These are phyloP conservation scores for Chrysopilus asiliformis DNA, from an alignment of 2,888 invertebrate species.

Conservation along the genomic window DNA sequence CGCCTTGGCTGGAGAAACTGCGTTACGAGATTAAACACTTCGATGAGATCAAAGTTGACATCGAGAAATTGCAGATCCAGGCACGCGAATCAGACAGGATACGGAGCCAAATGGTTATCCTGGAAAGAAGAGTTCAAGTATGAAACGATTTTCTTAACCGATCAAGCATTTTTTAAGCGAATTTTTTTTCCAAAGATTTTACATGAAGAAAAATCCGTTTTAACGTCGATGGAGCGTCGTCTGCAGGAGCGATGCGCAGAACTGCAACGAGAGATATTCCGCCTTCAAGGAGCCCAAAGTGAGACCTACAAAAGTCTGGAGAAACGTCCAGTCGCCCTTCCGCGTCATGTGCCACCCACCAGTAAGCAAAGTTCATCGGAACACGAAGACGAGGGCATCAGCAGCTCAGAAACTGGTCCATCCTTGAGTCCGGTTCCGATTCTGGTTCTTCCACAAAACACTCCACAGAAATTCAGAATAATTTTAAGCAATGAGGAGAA, in stretches of 20 bases:
- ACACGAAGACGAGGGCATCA: conserved; percentile 79
- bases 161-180: background rate
- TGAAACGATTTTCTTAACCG: conserved; percentile 6
- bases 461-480: conserved; percentile 40
- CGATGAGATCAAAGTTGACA: conserved; percentile 64
- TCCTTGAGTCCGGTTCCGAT: conserved; percentile 57
- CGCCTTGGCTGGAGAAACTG: conserved; percentile 48
- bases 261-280: conserved; percentile 53
- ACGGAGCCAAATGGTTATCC: conserved; percentile 50
- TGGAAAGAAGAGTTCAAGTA: conserved; percentile 61
- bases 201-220: conserved; percentile 63
- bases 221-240: conserved; percentile 58
- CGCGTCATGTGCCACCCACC: conserved; percentile 28
- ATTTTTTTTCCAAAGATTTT: conserved; percentile 41
- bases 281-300: conserved; percentile 38
- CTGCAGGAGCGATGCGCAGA: conserved; percentile 64
- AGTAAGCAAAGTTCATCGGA: conserved; percentile 49
- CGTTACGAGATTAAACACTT: conserved; percentile 60
- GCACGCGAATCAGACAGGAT: conserved; percentile 58
- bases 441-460: conserved; percentile 36
- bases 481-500: conserved; percentile 8
- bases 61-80: conserved; percentile 57
- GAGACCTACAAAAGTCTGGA: conserved; percentile 31
- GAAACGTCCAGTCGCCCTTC: conserved; percentile 29
- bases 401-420: conserved; percentile 59